phyloP scores from a whole-genome alignment of 2,797 vertebrate genomes.

The Gobio occitaniae region DNA sequence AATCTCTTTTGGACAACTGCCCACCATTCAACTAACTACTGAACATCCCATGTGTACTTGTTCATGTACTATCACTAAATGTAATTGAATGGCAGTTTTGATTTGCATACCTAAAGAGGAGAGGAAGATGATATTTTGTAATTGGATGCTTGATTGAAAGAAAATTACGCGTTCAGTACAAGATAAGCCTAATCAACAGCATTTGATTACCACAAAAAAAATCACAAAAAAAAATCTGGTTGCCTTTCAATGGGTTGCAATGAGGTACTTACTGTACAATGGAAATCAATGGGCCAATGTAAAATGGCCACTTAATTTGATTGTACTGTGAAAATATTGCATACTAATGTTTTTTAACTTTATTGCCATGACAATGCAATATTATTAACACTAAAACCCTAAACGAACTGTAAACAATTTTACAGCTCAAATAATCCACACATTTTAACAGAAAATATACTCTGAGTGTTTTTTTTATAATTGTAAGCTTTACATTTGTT shows the following conservation, averaged over 20 bases:
- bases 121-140: not conserved
- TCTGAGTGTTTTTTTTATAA: not conserved
- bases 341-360: not conserved
- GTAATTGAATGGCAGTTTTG: not conserved
- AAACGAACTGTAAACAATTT: not conserved
- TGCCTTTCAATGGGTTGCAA: not conserved
- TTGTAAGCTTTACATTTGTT: no score
- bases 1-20: constrained; percentile 63
- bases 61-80: not conserved
- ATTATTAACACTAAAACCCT: not conserved
- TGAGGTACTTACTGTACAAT: not conserved
- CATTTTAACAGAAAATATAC: not conserved
- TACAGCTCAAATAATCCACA: not conserved
- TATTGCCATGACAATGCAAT: not conserved
- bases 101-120: not conserved
- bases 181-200: not conserved
- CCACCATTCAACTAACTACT: constrained; percentile 59
- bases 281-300: not conserved
- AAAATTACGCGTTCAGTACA: not conserved
- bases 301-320: not conserved
- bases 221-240: not conserved
- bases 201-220: not conserved
- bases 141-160: not conserved
- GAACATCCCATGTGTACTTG: constrained; percentile 52
- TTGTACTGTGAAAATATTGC: not conserved